These are phyloP conservation scores for Artibeus lituratus DNA, from an alignment of 2,797 vertebrate genomes.

Conservation along the genomic window DNA sequence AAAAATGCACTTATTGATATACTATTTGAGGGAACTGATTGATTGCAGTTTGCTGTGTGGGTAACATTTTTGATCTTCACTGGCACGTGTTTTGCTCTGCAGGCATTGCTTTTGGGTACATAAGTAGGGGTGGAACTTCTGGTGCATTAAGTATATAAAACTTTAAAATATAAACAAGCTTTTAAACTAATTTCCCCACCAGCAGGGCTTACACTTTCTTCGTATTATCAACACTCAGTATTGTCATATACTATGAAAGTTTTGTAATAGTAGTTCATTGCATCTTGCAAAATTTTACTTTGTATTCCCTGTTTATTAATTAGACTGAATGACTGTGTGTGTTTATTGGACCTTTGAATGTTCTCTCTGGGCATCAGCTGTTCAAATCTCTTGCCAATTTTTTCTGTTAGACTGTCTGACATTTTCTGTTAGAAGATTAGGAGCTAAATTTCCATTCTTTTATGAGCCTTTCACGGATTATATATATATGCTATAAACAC, in stretches of 20 bases:
- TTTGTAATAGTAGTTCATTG: too few relatives aligned
- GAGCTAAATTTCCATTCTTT: background rate
- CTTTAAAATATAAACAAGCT: background rate
- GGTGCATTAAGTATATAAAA: background rate
- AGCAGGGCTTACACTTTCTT: accelerated
- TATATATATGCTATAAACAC: background rate
- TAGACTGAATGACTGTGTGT: background rate
- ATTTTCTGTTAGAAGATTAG: background rate
- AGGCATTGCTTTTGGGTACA: background rate
- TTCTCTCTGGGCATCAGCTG: background rate
- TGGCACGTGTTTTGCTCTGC: too few relatives aligned
- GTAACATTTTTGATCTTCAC: background rate
- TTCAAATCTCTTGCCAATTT: background rate
- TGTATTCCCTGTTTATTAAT: background rate
- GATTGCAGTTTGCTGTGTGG: background rate
- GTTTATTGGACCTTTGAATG: background rate
- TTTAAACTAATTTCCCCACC: background rate
- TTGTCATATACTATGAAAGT: background rate
- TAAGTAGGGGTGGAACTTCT: background rate
- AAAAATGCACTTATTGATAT: background rate
- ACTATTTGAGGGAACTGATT: background rate
- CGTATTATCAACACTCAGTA: accelerated
- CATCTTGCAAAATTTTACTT: background rate
- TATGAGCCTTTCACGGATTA: background rate
- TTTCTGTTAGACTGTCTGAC: background rate